Evolutionary conservation across 2,113 vertebrate species (phyloP).

Genomic region (Nyctibius bracteatus): DNA sequence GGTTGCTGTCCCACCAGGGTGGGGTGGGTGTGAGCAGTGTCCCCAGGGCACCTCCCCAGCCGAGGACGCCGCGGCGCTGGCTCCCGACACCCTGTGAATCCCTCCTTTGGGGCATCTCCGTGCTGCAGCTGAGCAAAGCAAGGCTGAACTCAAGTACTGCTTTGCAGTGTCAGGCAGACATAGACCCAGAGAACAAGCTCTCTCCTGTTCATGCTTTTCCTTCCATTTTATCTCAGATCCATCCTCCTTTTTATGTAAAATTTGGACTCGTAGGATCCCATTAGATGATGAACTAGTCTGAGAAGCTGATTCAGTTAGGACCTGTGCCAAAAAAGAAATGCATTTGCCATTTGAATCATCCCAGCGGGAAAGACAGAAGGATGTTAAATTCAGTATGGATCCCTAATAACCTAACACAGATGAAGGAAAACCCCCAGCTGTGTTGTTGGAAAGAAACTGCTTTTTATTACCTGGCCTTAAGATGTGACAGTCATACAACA

Average conservation of each 20-base stretch:
- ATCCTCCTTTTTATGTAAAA: not conserved
- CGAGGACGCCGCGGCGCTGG: not conserved
- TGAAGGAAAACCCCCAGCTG: not conserved
- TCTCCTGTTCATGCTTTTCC: not conserved
- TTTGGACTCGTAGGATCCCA: not conserved
- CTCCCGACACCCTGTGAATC: rapidly evolving
- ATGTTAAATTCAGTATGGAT: not conserved
- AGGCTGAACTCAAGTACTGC: not conserved
- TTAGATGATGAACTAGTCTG: not conserved
- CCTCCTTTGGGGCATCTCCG: not conserved
- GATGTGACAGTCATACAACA: not conserved
- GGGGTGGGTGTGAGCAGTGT: not conserved
- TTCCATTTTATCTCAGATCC: not conserved
- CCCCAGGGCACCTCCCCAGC: not conserved
- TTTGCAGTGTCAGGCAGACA: not conserved
- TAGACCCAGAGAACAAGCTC: not conserved
- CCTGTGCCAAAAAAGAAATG: constrained; percentile 21
- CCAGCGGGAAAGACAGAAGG: not conserved
- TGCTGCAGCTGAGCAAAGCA: not conserved
- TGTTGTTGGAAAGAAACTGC: not conserved
- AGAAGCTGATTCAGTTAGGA: not conserved
- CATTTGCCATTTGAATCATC: not conserved
- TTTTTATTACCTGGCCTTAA: not conserved
- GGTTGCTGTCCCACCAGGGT: not conserved
- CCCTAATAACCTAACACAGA: not conserved